phyloP scores from a whole-genome alignment of 2,113 vertebrate species.

The Hippopotamus amphibius region DNA sequence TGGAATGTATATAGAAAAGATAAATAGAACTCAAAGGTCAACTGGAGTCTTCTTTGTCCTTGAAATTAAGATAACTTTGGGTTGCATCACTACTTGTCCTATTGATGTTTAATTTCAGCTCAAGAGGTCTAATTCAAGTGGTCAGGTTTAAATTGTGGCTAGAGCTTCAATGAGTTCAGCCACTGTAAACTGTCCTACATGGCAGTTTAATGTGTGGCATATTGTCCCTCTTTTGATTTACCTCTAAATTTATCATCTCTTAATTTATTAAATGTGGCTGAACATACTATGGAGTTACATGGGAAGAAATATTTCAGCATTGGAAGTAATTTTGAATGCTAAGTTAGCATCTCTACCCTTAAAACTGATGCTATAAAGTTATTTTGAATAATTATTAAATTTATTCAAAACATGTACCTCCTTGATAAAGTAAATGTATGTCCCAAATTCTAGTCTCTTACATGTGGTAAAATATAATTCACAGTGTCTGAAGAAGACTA shows the following conservation, averaged over 20 bases:
- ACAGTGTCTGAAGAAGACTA: neutral
- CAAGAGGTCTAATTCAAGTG: neutral
- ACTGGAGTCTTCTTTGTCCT: neutral
- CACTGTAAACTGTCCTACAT: neutral
- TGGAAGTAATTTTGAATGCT: neutral
- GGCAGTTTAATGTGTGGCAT: neutral
- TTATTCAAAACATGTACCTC: neutral
- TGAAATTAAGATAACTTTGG: neutral
- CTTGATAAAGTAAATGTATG: neutral
- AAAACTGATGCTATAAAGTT: neutral
- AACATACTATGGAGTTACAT: neutral
- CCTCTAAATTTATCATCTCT: neutral
- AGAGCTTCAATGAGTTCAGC: neutral
- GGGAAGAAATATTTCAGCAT: neutral
- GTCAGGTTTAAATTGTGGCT: neutral
- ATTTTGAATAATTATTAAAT: conserved; percentile 40
- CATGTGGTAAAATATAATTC: neutral
- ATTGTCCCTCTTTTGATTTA: neutral
- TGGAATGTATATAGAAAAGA: neutral
- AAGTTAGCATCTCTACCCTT: neutral
- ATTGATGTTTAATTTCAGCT: neutral
- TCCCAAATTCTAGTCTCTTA: neutral
- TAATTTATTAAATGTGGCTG: neutral
- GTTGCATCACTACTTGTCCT: neutral
- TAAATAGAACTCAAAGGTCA: neutral